phyloP scores from a whole-genome alignment of 2,888 invertebrate genomes.

The Drosophila villosipedis region DNA sequence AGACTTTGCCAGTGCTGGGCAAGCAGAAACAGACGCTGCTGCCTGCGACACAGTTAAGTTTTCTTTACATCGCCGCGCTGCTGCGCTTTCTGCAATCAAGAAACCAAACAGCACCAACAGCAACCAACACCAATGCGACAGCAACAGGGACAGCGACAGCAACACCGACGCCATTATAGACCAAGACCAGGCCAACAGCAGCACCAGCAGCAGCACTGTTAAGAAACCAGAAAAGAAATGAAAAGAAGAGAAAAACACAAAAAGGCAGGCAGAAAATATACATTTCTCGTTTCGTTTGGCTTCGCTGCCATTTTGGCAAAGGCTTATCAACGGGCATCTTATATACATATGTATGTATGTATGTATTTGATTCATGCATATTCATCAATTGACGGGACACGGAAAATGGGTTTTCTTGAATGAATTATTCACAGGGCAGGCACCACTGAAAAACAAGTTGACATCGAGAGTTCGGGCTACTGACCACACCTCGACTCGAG shows the following conservation, averaged over 20 bases:
- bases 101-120: slow-evolving; percentile 43
- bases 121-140: slow-evolving; percentile 15
- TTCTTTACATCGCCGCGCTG: slow-evolving; percentile 7
- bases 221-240: slow-evolving; percentile 25
- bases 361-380: slow-evolving; percentile 59
- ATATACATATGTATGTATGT: neutral
- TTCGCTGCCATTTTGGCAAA: slow-evolving; percentile 50
- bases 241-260: slow-evolving; percentile 23
- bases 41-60: slow-evolving; percentile 48
- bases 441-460: slow-evolving; percentile 52
- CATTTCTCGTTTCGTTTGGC: slow-evolving; percentile 27
- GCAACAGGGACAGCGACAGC: slow-evolving; percentile 39
- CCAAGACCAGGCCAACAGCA: slow-evolving; percentile 55
- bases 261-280: slow-evolving; percentile 18
- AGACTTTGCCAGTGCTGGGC: slow-evolving; percentile 82
- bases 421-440: slow-evolving; percentile 68
- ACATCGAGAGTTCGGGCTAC: slow-evolving; percentile 53
- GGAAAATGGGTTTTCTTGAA: slow-evolving; percentile 76
- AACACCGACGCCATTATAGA: slow-evolving; percentile 54
- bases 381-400: slow-evolving; percentile 60
- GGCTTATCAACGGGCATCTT: slow-evolving; percentile 46
- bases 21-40: slow-evolving; percentile 76
- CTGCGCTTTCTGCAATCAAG: slow-evolving; percentile 60
- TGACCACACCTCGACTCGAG: slow-evolving; percentile 66
- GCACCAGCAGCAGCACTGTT: slow-evolving; percentile 18